Evolutionary conservation across 2,888 invertebrate species (phyloP), one percentile per base, ranked within the genome.

Genomic region (Dicyrtoma fusca): DNA sequence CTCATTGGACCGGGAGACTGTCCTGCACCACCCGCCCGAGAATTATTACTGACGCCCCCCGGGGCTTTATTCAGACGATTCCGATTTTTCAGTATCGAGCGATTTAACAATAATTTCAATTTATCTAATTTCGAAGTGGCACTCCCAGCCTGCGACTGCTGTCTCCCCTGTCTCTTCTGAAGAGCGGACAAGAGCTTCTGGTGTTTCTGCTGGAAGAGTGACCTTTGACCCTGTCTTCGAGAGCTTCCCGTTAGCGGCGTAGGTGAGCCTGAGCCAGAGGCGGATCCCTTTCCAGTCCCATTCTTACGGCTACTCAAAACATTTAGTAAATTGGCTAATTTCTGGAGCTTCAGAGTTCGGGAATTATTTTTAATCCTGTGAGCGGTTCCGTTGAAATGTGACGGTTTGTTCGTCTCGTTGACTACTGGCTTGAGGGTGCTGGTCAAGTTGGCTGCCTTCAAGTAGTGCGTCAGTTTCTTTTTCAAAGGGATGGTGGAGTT

Each of bases 331-430:
- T 44, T 45, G 2, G 69, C 69, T 19, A 69, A 19, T 47, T 59
- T 69, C 11, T 61, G 61, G 1, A 69, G 62, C 6, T 44, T 42
- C n/a, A 61, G 6, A 1, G 69, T 44, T 6, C 69, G 45, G 17
- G 34, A 45, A 0, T 26, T 23, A 19, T 69, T 69, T 34, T 5
- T 34, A 10, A 69, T 17, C 49, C 49, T 69, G 21, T 69, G 69
- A 21, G 69, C 69, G 17, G 69, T 69, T 61, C 69, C 69, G 23
- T 69, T 69, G 25, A 69, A 69, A 61, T 69, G 69, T 17, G 69
- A 57, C 3, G 69, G 34, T 45, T 69, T 69, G n/a, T 21, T 47
- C 8, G 3, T 34, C 13, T 45, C n/a, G 45, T 57, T 14, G 8
- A 59, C 23, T 26, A 49, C 61, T 17, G 25, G 26, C 2, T 3